phyloP scores from a whole-genome alignment of 2,797 vertebrate genomes.

The Muraenolepis orangiensis region DNA sequence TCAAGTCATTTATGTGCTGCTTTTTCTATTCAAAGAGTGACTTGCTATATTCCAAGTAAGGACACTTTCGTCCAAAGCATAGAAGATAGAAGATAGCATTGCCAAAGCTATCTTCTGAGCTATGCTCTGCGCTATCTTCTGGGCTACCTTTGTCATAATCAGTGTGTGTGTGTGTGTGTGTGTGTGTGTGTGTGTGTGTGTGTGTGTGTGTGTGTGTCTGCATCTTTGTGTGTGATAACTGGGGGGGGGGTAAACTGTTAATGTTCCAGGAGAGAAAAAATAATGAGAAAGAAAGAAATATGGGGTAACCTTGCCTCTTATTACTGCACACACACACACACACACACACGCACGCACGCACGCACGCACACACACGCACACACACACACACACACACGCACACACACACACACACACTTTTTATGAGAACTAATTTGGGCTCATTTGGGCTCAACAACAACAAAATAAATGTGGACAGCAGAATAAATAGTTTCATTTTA shows the following conservation, averaged over 20 bases:
- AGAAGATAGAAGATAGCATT: too few species aligned
- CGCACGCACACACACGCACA: too few species aligned
- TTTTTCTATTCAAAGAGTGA: too few species aligned
- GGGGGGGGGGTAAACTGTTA: slow-evolving; percentile 39
- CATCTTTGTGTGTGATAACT: not conserved
- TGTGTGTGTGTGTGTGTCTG: not conserved
- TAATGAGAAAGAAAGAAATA: slow-evolving; percentile 20
- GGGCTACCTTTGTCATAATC: too few species aligned
- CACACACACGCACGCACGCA: not conserved
- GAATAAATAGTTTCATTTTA: slow-evolving; percentile 42
- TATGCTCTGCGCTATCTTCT: too few species aligned
- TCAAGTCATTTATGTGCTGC: too few species aligned
- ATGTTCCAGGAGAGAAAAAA: slow-evolving; percentile 29
- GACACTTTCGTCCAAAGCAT: too few species aligned
- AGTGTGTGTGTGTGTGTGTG: not conserved
- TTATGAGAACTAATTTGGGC: slow-evolving; percentile 39
- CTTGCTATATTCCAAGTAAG: too few species aligned
- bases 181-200: not conserved
- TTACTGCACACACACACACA: not conserved
- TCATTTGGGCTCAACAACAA: slow-evolving; percentile 9
- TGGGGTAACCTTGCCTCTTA: not conserved
- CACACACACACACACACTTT: not conserved
- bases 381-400: not conserved
- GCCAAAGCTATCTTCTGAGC: too few species aligned
- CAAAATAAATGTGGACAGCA: slow-evolving; percentile 27